Evolutionary conservation across 1,140 invertebrate species (phyloP).

Genomic region (Halyomorpha halys): DNA sequence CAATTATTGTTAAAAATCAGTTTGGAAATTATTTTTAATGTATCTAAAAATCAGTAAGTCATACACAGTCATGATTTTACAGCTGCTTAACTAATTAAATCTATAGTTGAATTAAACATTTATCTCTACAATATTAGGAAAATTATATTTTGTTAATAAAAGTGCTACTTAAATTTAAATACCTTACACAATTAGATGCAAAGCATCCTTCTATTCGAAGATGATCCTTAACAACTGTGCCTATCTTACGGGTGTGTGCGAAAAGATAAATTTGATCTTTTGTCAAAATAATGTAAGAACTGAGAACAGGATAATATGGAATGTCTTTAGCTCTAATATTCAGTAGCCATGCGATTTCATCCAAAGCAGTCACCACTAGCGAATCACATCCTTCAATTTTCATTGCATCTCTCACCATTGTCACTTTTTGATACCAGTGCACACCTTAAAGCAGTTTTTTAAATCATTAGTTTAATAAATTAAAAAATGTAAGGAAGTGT

Average conservation of each 20-base stretch:
- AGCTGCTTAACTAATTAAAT: too few relatives aligned
- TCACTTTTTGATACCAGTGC: conserved; percentile 62
- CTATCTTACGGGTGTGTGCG: conserved; percentile 47
- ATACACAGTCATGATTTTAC: too few relatives aligned
- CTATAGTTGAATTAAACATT: too few relatives aligned
- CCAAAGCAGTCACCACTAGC: conserved; percentile 75
- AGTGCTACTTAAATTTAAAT: conserved; percentile 15
- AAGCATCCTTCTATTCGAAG: conserved; percentile 49
- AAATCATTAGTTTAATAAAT: not conserved
- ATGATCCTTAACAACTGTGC: conserved; percentile 42
- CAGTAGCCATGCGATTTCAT: conserved; percentile 88
- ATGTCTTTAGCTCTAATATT: conserved; percentile 90
- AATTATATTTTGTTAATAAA: too few relatives aligned
- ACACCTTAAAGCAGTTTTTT: conserved; percentile 40
- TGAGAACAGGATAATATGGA: conserved; percentile 74
- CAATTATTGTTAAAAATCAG: too few relatives aligned
- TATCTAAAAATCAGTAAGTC: too few relatives aligned
- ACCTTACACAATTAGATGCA: conserved; percentile 54
- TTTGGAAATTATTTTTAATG: too few relatives aligned
- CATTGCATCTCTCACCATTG: conserved; percentile 53
- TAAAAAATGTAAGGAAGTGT: not conserved
- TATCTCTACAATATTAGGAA: too few relatives aligned
- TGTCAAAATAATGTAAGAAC: conserved; percentile 65
- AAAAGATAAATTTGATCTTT: conserved; percentile 50
- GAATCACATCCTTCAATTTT: conserved; percentile 54